phyloP scores from a whole-genome alignment of 2,888 invertebrate genomes.

The Pteria penguin region DNA sequence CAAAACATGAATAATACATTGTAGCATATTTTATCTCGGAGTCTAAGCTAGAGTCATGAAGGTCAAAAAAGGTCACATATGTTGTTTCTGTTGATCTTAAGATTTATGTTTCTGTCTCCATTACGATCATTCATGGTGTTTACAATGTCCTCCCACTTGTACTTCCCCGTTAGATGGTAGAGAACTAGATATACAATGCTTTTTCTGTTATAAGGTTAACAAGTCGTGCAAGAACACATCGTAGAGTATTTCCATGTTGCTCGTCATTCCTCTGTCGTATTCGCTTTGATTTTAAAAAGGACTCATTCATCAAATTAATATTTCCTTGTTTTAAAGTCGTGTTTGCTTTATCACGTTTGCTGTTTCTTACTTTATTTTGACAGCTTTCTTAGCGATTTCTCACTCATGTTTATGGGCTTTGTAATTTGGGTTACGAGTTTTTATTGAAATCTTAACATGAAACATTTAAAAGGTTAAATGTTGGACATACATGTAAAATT shows the following conservation, averaged over 20 bases:
- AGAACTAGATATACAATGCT: not conserved
- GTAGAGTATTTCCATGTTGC: not conserved
- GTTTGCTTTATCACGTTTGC: not conserved
- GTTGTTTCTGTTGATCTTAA: slow-evolving; percentile 26
- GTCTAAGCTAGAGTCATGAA: slow-evolving; percentile 5
- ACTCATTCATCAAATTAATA: too few species aligned
- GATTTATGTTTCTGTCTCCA: not conserved
- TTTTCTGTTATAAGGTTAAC: not conserved
- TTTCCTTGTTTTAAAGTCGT: not conserved
- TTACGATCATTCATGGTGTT: not conserved
- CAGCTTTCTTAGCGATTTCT: not conserved
- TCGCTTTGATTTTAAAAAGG: too few species aligned
- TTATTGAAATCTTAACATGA: too few species aligned
- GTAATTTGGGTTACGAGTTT: too few species aligned
- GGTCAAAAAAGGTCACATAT: slow-evolving; percentile 14
- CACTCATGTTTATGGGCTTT: too few species aligned
- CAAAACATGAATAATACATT: not conserved
- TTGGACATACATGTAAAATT: too few species aligned
- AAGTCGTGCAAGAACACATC: not conserved
- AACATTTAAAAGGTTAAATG: too few species aligned
- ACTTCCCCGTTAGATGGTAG: not conserved
- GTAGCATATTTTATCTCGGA: slow-evolving; percentile 8
- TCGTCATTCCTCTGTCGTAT: not conserved
- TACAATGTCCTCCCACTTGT: not conserved
- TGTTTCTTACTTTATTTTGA: not conserved